Evolutionary conservation across 1,140 invertebrate species (phyloP).

Genomic region (Ceratina australensis): DNA sequence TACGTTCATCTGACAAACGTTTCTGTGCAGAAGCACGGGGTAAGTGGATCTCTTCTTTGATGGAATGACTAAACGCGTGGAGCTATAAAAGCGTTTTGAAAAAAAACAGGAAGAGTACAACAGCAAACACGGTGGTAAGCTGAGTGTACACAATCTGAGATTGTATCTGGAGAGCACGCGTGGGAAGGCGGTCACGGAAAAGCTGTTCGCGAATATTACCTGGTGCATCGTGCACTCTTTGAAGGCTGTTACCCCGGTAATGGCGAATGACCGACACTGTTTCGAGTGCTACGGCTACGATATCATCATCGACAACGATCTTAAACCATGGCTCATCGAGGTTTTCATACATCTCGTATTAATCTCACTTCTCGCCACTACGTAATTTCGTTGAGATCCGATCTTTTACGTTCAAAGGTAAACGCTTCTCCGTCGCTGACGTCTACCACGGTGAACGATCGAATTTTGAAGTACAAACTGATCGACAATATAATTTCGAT

Average conservation of each 20-base stretch:
- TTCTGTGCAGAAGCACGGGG: constrained; percentile 92
- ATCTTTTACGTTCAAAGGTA: constrained; percentile 81
- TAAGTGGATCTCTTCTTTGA: constrained; percentile 73
- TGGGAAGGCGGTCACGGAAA: constrained; percentile 92
- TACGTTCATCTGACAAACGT: constrained; percentile 94
- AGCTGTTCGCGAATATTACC: constrained; percentile 90
- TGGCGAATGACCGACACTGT: constrained; percentile 89
- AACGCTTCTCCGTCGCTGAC: constrained; percentile 97
- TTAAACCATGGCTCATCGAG: constrained; percentile 93
- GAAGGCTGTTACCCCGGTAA: constrained; percentile 88
- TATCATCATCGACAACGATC: constrained; percentile 91
- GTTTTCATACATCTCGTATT: constrained; percentile 68
- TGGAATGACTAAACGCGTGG: not conserved
- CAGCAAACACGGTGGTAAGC: constrained; percentile 95
- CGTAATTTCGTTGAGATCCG: not conserved
- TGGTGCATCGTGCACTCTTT: constrained; percentile 94
- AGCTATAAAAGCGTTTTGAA: not conserved
- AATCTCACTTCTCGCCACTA: not conserved
- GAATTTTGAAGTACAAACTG: constrained; percentile 97
- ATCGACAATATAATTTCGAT: constrained; percentile 97
- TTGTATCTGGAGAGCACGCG: constrained; percentile 94
- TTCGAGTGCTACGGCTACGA: constrained; percentile 93
- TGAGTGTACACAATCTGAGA: constrained; percentile 94
- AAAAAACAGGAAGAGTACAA: constrained; percentile 93
- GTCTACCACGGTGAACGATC: constrained; percentile 96